Conservation (phyloP, 2,113 vertebrate species). For the Mus pahari region DNA sequence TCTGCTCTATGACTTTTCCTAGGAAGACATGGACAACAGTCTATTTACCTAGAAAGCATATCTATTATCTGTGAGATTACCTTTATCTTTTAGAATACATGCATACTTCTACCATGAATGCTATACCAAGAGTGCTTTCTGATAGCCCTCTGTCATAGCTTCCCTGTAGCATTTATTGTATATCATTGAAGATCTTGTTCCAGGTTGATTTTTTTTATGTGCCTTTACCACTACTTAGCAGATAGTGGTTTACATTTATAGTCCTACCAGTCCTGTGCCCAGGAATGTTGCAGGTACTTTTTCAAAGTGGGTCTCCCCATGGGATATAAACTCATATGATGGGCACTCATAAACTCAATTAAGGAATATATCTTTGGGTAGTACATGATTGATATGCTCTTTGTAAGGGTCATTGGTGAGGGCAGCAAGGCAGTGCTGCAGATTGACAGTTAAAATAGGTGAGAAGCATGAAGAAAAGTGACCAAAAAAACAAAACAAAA, state of each 20-base stretch:
- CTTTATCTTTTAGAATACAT: not conserved
- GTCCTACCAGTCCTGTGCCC: not conserved
- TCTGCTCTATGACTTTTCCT: not conserved
- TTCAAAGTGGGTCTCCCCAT: not conserved
- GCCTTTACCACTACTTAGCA: not conserved
- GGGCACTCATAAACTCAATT: not conserved
- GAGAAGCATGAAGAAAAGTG: not conserved
- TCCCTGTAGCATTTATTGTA: not conserved
- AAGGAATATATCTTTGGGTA: not conserved
- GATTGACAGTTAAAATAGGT: not conserved
- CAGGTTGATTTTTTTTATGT: not conserved
- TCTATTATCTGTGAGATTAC: not conserved
- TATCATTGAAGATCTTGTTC: not conserved
- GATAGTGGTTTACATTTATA: no score
- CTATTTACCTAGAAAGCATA: not conserved
- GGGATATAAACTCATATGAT: not conserved
- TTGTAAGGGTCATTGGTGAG: not conserved
- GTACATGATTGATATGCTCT: not conserved
- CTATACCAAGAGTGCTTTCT: not conserved
- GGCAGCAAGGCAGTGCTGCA: not conserved
- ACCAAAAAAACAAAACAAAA: not conserved
- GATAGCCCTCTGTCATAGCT: no score
- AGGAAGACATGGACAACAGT: not conserved
- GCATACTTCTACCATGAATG: not conserved
- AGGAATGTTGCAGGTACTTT: not conserved